Evolutionary conservation across 2,888 invertebrate genomes (phyloP), one percentile per base, ranked within the genome.

Genomic region (Chymomyza caudatula): DNA sequence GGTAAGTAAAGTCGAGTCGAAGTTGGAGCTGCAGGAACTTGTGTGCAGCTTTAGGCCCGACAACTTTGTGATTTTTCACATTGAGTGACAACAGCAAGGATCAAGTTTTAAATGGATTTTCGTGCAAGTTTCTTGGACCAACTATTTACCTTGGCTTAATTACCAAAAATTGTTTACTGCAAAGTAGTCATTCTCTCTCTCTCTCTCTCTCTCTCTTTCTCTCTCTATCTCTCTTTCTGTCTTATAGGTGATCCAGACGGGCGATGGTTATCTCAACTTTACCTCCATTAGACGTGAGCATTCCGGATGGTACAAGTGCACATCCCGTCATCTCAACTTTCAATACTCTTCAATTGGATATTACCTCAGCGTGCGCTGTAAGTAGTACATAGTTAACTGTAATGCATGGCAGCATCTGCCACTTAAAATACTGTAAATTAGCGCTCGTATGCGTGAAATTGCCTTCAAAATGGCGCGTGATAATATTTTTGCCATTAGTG

Each of bases 231-330:
- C n/a, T n/a, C n/a, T n/a, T n/a, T n/a, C n/a, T n/a, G n/a, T 53
- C 56, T 69, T 66, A 5, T 79, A 91, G 89, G 93, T 94, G 67
- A 92, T 93, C 75, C 95, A 95, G 90, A 93, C 93, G 72, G 93
- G 93, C 58, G 94, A 94, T 86, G 95, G 97, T 63, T 96, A 95
- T 89, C 93, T 97, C 67, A 97, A 97, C 91, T 97, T 97, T 92
- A 94, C 94, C 58, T 93, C 94, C 79, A 94, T 97, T 88, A 92
- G 93, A 60, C 92, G 94, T 57, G 93, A 95, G 74, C 96, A 97
- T 91, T 96, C 95, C 64, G 97, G 97, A 87, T 97, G 97, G 97
- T 97, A 97, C 92, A 95, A 96, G 89, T 97, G 97, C 91, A 94
- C 96, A 60, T 95, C 96, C 64, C 92, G 94, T 56, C 96, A 97